Percentiles rank a stretch among this genome's conserved stretches.
Evolutionary conservation across 2,797 vertebrate genomes (phyloP).

Genomic region (Pseudocheirus occidentalis): DNA sequence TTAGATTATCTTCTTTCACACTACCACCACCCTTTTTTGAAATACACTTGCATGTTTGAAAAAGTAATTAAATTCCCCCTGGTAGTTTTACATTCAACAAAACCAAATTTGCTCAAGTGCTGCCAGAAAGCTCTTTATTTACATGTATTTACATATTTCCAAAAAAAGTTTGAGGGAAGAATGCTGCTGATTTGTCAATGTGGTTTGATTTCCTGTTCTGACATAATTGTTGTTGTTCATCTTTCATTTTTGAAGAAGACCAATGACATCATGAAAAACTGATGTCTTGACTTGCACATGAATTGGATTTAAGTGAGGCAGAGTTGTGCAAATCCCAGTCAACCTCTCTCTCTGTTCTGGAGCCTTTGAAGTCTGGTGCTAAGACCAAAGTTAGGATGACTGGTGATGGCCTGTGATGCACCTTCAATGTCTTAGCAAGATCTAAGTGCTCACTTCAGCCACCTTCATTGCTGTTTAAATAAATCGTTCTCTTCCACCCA

Average conservation of each 20-base stretch:
- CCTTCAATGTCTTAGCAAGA: neutral
- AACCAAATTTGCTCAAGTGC: neutral
- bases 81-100: slow-evolving; percentile 40
- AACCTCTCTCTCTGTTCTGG: neutral
- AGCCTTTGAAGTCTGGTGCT: neutral
- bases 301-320: neutral
- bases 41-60: slow-evolving; percentile 11
- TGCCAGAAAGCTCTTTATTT: slow-evolving; percentile 25
- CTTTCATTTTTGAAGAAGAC: neutral
- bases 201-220: slow-evolving; percentile 41
- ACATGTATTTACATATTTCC: neutral
- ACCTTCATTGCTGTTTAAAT: neutral
- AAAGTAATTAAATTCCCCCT: slow-evolving; percentile 4
- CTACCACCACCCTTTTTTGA: neutral
- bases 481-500: neutral
- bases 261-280: neutral
- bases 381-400: neutral
- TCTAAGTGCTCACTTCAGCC: neutral
- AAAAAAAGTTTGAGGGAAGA: neutral
- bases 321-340: neutral
- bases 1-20: neutral
- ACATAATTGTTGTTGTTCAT: neutral
- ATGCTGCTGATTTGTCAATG: neutral
- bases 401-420: neutral
- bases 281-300: neutral